These are phyloP conservation scores for Papilio xuthus DNA, from an alignment of 1,140 invertebrate genomes.

Conservation along the genomic window DNA sequence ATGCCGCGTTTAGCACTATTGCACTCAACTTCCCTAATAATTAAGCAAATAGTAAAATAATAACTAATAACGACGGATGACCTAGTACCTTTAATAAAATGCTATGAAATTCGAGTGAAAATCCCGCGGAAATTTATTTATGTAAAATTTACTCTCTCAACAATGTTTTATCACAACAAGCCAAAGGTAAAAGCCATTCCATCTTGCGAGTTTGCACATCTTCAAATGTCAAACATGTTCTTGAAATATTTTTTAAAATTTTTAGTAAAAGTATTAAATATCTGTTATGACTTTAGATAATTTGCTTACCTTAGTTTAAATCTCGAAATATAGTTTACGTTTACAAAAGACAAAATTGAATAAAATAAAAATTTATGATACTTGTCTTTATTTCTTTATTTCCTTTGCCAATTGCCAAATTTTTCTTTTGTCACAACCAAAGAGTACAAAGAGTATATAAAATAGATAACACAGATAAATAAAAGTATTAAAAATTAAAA, in stretches of 20 bases:
- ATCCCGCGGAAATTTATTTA: neutral
- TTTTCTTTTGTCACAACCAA: conserved; percentile 6
- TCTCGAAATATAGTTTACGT: neutral
- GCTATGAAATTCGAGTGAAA: neutral
- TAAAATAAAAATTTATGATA: neutral
- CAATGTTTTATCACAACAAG: conserved; percentile 29
- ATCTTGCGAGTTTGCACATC: conserved; percentile 12
- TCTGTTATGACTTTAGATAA: neutral
- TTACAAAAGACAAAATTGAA: neutral
- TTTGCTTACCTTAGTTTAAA: conserved; percentile 1
- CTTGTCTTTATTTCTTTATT: conserved; percentile 11
- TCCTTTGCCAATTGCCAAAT: conserved; percentile 14
- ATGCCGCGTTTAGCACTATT: neutral
- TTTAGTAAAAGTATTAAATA: neutral
- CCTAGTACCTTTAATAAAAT: neutral
- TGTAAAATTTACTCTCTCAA: neutral
- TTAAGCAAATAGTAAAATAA: neutral
- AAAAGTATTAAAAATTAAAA: neutral
- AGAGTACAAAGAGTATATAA: too few relatives aligned
- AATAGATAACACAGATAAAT: neutral
- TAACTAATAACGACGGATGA: neutral
- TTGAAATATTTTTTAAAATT: neutral
- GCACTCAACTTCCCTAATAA: neutral
- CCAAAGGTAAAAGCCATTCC: conserved; percentile 35
- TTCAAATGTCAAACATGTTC: conserved; percentile 3